Conservation (phyloP, 2,113 vertebrate species). For the Grammomys dolichurus region DNA sequence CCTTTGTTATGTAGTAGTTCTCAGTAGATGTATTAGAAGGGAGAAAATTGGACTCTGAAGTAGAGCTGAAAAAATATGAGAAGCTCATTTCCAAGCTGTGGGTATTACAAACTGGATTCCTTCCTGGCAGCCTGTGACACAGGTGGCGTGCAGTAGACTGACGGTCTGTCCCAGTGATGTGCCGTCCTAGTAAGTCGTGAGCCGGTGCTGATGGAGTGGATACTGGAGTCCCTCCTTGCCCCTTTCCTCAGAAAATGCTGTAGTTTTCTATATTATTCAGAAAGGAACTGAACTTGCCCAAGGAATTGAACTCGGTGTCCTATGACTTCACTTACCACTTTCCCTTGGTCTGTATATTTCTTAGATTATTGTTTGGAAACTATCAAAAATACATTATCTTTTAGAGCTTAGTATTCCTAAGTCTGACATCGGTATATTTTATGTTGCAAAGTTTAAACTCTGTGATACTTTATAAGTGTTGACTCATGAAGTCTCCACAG, state of each 20-base stretch:
- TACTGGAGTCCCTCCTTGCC: background rate
- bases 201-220: background rate
- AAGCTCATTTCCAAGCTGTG: background rate
- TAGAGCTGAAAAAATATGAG: background rate
- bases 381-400: background rate
- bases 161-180: background rate
- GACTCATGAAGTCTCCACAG: background rate
- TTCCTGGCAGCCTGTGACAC: background rate
- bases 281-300: background rate
- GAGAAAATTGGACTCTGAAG: background rate
- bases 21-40: background rate
- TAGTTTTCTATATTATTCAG: background rate
- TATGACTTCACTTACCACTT: background rate
- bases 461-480: background rate
- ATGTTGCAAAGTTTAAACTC: conserved; percentile 22
- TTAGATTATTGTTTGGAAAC: conserved; percentile 39
- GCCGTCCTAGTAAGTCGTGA: background rate
- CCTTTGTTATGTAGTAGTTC: background rate
- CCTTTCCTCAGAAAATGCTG: background rate
- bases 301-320: background rate
- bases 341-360: background rate
- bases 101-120: background rate
- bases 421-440: background rate
- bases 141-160: background rate
- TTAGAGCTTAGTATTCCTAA: background rate